Percentiles rank a stretch among this genome's conserved stretches.
These are phyloP conservation scores for Formicarius rufipectus DNA, from an alignment of 2,113 vertebrate genomes.

Conservation along the genomic window DNA sequence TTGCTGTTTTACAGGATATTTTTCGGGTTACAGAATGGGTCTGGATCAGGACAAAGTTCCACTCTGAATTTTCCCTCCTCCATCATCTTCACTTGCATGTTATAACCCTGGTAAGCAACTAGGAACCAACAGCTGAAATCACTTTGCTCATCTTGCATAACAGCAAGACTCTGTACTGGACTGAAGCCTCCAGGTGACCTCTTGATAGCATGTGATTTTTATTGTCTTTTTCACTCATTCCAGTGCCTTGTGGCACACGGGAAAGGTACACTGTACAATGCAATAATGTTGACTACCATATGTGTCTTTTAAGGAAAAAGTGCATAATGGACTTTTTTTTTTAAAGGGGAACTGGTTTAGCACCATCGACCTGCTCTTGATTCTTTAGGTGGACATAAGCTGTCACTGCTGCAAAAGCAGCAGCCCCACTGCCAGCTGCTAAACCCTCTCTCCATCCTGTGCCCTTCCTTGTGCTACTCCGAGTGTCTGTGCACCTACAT, in stretches of 20 bases:
- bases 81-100: neutral
- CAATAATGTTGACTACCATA: neutral
- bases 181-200: neutral
- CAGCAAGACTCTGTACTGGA: neutral
- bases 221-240: neutral
- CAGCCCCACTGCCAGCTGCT: neutral
- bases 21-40: neutral
- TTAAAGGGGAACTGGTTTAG: neutral
- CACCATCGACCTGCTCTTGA: neutral
- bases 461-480: neutral
- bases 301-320: neutral
- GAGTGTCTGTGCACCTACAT: neutral
- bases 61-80: neutral
- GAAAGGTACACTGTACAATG: neutral
- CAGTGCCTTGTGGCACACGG: neutral
- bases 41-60: neutral
- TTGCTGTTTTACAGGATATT: neutral
- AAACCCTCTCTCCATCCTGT: rapidly evolving
- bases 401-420: neutral
- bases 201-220: neutral
- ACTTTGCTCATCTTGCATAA: neutral
- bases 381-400: neutral
- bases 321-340: neutral
- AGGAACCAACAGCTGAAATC: rapidly evolving
- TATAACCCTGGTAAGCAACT: neutral